phyloP scores from a whole-genome alignment of 2,888 invertebrate species.

The Synanthedon andrenaeformis region DNA sequence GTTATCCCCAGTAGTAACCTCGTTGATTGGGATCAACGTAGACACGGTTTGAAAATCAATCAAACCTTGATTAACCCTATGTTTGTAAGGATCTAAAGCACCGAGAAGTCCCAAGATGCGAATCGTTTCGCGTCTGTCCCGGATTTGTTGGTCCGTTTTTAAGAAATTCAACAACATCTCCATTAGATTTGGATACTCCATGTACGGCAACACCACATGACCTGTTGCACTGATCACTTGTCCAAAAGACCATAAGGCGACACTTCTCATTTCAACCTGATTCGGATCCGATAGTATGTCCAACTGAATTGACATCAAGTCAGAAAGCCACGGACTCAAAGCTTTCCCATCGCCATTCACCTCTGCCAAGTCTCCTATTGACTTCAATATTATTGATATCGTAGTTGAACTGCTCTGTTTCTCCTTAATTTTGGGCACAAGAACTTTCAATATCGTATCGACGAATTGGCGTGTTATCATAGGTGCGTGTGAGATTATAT shows the following conservation, averaged over 20 bases:
- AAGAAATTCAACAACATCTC: slow-evolving; percentile 93
- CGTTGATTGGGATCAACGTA: slow-evolving; percentile 81
- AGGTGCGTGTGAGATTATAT: slow-evolving; percentile 94
- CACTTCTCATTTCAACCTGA: slow-evolving; percentile 92
- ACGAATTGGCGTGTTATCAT: slow-evolving; percentile 94
- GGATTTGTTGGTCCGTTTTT: slow-evolving; percentile 92
- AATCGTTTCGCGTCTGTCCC: slow-evolving; percentile 90
- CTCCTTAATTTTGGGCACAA: slow-evolving; percentile 92
- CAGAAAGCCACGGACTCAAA: slow-evolving; percentile 89
- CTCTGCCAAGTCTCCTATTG: slow-evolving; percentile 95
- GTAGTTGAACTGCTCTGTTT: slow-evolving; percentile 92
- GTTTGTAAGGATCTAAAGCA: slow-evolving; percentile 97
- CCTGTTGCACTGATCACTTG: slow-evolving; percentile 97
- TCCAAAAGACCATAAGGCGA: slow-evolving; percentile 95
- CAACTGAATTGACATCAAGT: slow-evolving; percentile 87
- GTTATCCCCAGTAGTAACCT: slow-evolving; percentile 73
- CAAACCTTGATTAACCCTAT: slow-evolving; percentile 94
- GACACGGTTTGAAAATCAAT: slow-evolving; percentile 89
- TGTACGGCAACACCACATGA: slow-evolving; percentile 94
- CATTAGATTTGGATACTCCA: slow-evolving; percentile 90
- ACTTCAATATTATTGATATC: slow-evolving; percentile 88
- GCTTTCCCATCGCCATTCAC: slow-evolving; percentile 88
- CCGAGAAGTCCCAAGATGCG: slow-evolving; percentile 94
- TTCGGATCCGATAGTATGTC: slow-evolving; percentile 96
- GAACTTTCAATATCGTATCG: slow-evolving; percentile 90